A percentile compares a stretch with the other conserved stretches of the same genome.
phyloP scores from a whole-genome alignment of 2,888 invertebrate genomes.

The Aquatica leii region DNA sequence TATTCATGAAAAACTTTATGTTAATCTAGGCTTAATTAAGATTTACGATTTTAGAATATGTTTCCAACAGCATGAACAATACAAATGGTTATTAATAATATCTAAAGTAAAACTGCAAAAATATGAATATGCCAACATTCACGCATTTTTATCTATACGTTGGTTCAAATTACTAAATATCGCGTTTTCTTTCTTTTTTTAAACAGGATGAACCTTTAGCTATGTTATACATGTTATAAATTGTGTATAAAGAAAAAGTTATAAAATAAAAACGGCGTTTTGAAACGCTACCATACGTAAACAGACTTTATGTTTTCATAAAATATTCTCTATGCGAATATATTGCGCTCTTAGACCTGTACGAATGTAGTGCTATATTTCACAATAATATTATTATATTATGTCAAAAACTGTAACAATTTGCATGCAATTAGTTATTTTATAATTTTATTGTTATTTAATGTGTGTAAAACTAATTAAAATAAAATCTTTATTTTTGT shows the following conservation, averaged over 20 bases:
- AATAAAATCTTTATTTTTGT: too few species aligned
- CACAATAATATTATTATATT: too few species aligned
- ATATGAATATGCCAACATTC: slow-evolving; percentile 28
- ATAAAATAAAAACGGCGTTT: slow-evolving; percentile 40
- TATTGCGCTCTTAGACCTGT: slow-evolving; percentile 42
- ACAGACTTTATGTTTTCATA: slow-evolving; percentile 52
- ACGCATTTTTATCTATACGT: slow-evolving; percentile 19
- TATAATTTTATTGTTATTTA: too few species aligned
- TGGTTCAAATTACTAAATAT: slow-evolving; percentile 10
- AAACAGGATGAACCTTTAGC: slow-evolving; percentile 9
- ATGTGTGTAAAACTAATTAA: too few species aligned
- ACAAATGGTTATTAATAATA: slow-evolving; percentile 13
- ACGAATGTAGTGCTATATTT: slow-evolving; percentile 30
- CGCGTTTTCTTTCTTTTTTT: slow-evolving; percentile 11
- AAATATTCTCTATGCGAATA: slow-evolving; percentile 48
- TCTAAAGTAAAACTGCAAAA: slow-evolving; percentile 23
- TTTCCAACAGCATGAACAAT: slow-evolving; percentile 4
- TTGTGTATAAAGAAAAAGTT: slow-evolving; percentile 45
- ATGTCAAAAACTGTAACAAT: too few species aligned
- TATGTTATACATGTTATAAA: slow-evolving; percentile 42
- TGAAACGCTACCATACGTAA: slow-evolving; percentile 45
- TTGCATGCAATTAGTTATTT: too few species aligned
- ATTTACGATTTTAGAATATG: neutral
- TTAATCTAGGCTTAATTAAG: slow-evolving; percentile 11
- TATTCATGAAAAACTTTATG: slow-evolving; percentile 12